Base-by-base conservation (phyloP, 2,888 invertebrate genomes). In the Geophilus truncorum region DNA sequence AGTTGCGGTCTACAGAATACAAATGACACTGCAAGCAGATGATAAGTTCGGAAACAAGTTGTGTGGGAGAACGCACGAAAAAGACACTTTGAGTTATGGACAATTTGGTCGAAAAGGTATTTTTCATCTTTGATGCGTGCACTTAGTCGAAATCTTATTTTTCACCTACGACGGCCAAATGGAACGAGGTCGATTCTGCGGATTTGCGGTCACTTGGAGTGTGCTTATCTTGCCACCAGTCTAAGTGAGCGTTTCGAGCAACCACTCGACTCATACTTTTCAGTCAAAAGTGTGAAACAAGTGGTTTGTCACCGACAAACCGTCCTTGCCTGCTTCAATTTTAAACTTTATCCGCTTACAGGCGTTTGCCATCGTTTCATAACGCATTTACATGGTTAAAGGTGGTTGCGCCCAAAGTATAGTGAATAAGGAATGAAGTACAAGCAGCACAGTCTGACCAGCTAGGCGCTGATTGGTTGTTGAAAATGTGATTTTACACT, bases 31-130 rank as follows among this genome's bases (percentile, higher is more conserved):
- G 10, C 62, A 62, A 62, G 62, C 62, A 62, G 62, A 62, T 23
- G 62, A 62, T 62, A 62, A 62, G 62, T 62, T 62, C 25, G 28
- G 57, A 62, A 62, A 62, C 62, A 62, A 62, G 62, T n/a, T 57
- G 6, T 7, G 23, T 23, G 23, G 25, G 62, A 7, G 7, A 23
- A 12, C 6, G 10, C 7, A 10, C 5, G 12, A 45, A 62, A 62
- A 28, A 62, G 62, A 62, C 62, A 62, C 23, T 62, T 62, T 62
- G 62, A 62, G 25, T 62, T 62, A 62, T 62, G 62, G 62, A 62
- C 62, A 62, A 62, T 62, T 62, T 62, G 10, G 62, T 62, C 28
- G 62, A 62, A 62, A 45, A 62, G 28, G 62, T 23, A 62, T 62
- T 62, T 62, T 62, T 62, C 62, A 62, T 62, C 62, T 25, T 62